These are phyloP conservation scores for Galeruca laticollis DNA, from an alignment of 2,888 invertebrate species.

Conservation along the genomic window DNA sequence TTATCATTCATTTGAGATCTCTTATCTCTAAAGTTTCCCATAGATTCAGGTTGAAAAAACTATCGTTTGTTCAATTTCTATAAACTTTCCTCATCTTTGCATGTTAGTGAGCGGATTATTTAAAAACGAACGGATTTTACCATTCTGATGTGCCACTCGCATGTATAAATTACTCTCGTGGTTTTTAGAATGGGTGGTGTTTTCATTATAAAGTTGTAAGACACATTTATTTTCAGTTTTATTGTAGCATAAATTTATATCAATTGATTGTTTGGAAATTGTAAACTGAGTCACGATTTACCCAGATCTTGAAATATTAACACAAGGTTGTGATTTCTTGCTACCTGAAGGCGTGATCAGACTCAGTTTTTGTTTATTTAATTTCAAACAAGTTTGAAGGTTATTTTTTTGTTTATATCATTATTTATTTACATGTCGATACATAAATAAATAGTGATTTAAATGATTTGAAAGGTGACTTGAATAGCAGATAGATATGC, in stretches of 20 bases:
- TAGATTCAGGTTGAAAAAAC: neutral
- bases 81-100: conserved; percentile 1
- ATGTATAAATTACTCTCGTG: neutral
- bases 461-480: no score
- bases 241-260: neutral
- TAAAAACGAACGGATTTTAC: neutral
- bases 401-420: no score
- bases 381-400: no score
- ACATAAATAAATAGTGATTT: no score
- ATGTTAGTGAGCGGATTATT: no score
- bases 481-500: no score
- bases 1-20: no score
- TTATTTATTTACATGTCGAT: no score
- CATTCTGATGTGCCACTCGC: neutral
- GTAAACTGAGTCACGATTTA: conserved; percentile 19
- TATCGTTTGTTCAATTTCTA: conserved; percentile 5
- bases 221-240: neutral
- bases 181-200: neutral
- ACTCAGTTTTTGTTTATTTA: neutral
- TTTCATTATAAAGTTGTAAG: neutral
- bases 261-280: conserved; percentile 9
- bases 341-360: neutral
- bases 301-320: conserved; percentile 14
- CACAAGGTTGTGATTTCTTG: conserved; percentile 14
- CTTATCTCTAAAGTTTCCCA: neutral